Percentiles rank a stretch among this genome's conserved stretches.
phyloP scores from a whole-genome alignment of 2,797 vertebrate genomes.

The Cyprinodon diabolis region DNA sequence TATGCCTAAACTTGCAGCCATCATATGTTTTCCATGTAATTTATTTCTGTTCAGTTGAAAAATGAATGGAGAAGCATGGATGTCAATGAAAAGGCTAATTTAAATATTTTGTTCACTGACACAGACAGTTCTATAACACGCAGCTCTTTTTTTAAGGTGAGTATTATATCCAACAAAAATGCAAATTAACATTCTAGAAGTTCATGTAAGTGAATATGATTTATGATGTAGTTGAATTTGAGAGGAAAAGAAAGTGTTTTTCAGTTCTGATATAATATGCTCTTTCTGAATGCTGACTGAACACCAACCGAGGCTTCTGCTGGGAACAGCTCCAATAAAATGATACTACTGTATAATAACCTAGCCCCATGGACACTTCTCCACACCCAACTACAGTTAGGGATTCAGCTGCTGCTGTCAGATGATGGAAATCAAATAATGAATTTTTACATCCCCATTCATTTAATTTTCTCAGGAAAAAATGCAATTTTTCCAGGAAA shows the following conservation, averaged over 20 bases:
- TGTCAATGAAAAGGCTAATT: not conserved
- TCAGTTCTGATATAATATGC: constrained; percentile 4
- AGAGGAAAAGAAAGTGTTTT: constrained; percentile 13
- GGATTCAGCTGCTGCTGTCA: constrained; percentile 35
- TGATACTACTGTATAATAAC: constrained; percentile 67
- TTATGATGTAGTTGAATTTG: not conserved
- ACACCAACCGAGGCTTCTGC: not conserved
- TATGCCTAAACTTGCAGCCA: no score
- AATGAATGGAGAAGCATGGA: not conserved
- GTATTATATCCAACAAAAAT: not conserved
- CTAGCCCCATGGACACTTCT: constrained; percentile 35
- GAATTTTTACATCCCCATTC: constrained; percentile 65
- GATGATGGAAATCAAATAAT: constrained; percentile 74
- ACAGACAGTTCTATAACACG: not conserved
- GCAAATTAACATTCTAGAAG: not conserved
- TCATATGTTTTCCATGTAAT: not conserved
- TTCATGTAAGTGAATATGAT: not conserved
- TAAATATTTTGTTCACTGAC: not conserved
- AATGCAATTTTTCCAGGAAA: constrained; percentile 14
- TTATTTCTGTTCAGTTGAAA: not conserved
- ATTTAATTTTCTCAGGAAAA: constrained; percentile 59
- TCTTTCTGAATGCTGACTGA: not conserved
- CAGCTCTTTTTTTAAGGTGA: not conserved
- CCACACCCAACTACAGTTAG: constrained; percentile 34
- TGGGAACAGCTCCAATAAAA: constrained; percentile 66